A percentile compares a stretch with the other conserved stretches of the same genome.
phyloP scores from a whole-genome alignment of 2,888 invertebrate species.

The Pycnomerus fuliginosus region DNA sequence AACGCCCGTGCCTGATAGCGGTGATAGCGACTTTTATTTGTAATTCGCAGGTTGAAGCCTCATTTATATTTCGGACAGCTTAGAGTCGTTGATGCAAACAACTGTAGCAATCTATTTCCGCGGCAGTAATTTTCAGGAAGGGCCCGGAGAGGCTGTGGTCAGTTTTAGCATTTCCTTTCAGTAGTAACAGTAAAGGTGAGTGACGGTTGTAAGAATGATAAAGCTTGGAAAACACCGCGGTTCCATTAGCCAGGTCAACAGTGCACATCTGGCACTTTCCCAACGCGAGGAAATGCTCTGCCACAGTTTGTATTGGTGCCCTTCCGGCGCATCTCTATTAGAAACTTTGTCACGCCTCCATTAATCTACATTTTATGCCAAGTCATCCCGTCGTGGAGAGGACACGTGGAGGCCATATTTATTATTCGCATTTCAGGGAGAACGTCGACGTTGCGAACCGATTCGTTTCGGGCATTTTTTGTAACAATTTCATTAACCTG shows the following conservation, averaged over 20 bases:
- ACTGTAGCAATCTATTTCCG: too few species aligned
- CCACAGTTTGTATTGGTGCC: slow-evolving; percentile 39
- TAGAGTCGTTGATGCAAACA: too few species aligned
- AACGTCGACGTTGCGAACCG: too few species aligned
- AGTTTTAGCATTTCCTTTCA: slow-evolving; percentile 20
- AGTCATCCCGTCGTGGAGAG: slow-evolving; percentile 37
- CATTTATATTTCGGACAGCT: too few species aligned
- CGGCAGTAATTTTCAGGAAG: slow-evolving; percentile 6
- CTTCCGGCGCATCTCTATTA: slow-evolving; percentile 44
- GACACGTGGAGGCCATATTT: slow-evolving; percentile 39
- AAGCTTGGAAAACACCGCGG: slow-evolving; percentile 42
- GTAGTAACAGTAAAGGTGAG: slow-evolving; percentile 26
- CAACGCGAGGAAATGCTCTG: slow-evolving; percentile 28
- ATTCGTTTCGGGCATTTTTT: too few species aligned
- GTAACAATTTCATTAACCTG: too few species aligned
- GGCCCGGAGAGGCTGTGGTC: slow-evolving; percentile 8
- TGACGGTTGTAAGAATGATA: slow-evolving; percentile 31
- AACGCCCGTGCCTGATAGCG: too few species aligned
- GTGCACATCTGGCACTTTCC: slow-evolving; percentile 41
- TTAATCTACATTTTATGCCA: slow-evolving; percentile 46
- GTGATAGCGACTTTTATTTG: too few species aligned
- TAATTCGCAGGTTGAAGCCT: too few species aligned
- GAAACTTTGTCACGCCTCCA: slow-evolving; percentile 44
- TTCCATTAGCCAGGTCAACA: slow-evolving; percentile 49
- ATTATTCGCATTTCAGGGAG: too few species aligned